Conservation (phyloP, 2,888 invertebrate species). For the Onchidella celtica region DNA sequence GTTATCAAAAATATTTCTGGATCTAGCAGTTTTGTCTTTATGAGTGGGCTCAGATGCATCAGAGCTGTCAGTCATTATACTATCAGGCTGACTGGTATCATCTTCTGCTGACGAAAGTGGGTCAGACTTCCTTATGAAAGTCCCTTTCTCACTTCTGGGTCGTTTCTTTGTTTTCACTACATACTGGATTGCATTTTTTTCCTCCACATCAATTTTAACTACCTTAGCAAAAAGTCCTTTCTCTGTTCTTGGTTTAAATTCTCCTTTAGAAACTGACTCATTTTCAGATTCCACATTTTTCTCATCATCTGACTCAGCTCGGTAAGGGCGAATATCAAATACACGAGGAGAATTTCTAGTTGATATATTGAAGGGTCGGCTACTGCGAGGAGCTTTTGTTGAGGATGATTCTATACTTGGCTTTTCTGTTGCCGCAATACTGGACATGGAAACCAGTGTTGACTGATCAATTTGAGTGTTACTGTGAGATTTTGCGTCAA, state of each 20-base stretch:
- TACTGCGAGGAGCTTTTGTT: background rate
- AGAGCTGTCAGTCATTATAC: background rate
- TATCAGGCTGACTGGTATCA: background rate
- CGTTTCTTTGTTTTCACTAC: no score
- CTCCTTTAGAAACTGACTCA: no score
- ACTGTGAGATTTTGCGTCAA: no score
- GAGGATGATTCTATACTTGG: conserved; percentile 10
- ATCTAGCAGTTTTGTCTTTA: background rate
- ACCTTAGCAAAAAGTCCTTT: background rate
- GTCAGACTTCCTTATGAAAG: no score
- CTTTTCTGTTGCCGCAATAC: background rate
- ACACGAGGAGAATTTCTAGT: conserved; percentile 61
- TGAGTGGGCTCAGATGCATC: background rate
- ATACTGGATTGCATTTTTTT: background rate
- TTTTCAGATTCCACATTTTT: background rate
- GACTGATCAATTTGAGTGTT: no score
- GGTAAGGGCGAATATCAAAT: conserved; percentile 59
- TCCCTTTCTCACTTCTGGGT: no score
- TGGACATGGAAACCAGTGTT: background rate
- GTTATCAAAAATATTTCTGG: conserved; percentile 26
- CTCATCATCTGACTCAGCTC: no score
- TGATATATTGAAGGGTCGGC: conserved; percentile 58
- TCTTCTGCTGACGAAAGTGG: no score
- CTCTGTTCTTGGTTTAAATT: background rate
- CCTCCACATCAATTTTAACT: background rate